phyloP scores from a whole-genome alignment of 2,888 invertebrate species.

The Plagiodera versicolora region DNA sequence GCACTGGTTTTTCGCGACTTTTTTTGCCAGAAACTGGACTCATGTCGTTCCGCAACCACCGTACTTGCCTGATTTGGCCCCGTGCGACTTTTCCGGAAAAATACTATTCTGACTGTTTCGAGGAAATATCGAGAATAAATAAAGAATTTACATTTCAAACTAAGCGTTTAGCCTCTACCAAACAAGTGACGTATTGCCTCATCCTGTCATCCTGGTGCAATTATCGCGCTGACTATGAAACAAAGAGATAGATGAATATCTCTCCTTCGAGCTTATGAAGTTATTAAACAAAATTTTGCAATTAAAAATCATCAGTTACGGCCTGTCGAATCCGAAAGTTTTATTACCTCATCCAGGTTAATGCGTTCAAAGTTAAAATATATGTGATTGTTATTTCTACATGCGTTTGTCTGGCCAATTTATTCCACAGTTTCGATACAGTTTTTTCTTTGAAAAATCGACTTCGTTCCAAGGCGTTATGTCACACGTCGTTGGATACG shows the following conservation, averaged over 20 bases:
- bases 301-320: slow-evolving; percentile 45
- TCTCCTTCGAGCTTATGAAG: slow-evolving; percentile 14
- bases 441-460: slow-evolving; percentile 18
- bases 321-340: slow-evolving; percentile 46
- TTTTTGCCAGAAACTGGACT: too few species aligned
- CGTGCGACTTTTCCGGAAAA: too few species aligned
- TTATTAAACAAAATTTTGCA: slow-evolving; percentile 44
- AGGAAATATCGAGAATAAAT: too few species aligned
- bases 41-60: too few species aligned
- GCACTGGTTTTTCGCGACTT: too few species aligned
- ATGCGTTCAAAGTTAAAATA: slow-evolving; percentile 43
- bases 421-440: slow-evolving; percentile 21
- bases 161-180: too few species aligned
- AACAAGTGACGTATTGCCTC: not conserved
- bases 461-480: slow-evolving; percentile 24
- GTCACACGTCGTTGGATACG: slow-evolving; percentile 26
- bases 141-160: too few species aligned
- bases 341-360: slow-evolving; percentile 53
- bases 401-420: slow-evolving; percentile 21
- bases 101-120: too few species aligned
- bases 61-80: too few species aligned
- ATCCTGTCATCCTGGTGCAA: not conserved
- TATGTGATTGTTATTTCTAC: slow-evolving; percentile 32
- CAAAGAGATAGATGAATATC: slow-evolving; percentile 14
- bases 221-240: slow-evolving; percentile 14